phyloP scores from a whole-genome alignment of 1,140 invertebrate genomes.

The Mactra quadrangularis region DNA sequence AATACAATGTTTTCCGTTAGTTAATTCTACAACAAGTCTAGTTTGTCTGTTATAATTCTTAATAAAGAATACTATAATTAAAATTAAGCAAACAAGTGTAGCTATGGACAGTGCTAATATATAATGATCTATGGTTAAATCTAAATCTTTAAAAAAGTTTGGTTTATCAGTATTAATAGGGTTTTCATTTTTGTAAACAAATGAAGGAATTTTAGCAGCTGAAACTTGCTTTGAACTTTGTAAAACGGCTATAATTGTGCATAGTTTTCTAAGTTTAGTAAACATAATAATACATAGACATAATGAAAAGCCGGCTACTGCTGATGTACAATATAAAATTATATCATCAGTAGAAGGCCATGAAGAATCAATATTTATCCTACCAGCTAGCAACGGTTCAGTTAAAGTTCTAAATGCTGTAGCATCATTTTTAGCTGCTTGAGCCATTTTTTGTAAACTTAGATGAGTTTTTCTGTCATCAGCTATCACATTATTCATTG shows the following conservation, averaged over 20 bases:
- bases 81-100: not conserved
- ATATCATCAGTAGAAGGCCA: slow-evolving; percentile 1
- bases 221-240: not conserved
- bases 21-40: not conserved
- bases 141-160: not conserved
- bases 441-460: slow-evolving; percentile 30
- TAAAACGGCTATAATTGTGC: not conserved
- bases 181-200: not conserved
- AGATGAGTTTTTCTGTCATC: slow-evolving; percentile 23
- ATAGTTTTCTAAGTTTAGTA: not conserved
- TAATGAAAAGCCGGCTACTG: not conserved
- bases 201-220: not conserved
- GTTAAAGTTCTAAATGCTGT: slow-evolving; percentile 21
- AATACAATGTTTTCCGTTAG: not conserved
- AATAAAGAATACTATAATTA: not conserved
- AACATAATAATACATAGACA: not conserved
- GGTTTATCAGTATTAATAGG: not conserved
- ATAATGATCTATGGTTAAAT: not conserved
- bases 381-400: not conserved
- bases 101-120: not conserved
- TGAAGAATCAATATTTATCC: not conserved
- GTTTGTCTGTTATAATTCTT: not conserved
- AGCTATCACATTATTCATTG: slow-evolving; percentile 3
- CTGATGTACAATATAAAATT: not conserved
- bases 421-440: slow-evolving; percentile 12